A percentile compares a stretch with the other conserved stretches of the same genome.
Conservation (phyloP, 2,888 invertebrate species). For the Aphelenchoides bicaudatus region DNA sequence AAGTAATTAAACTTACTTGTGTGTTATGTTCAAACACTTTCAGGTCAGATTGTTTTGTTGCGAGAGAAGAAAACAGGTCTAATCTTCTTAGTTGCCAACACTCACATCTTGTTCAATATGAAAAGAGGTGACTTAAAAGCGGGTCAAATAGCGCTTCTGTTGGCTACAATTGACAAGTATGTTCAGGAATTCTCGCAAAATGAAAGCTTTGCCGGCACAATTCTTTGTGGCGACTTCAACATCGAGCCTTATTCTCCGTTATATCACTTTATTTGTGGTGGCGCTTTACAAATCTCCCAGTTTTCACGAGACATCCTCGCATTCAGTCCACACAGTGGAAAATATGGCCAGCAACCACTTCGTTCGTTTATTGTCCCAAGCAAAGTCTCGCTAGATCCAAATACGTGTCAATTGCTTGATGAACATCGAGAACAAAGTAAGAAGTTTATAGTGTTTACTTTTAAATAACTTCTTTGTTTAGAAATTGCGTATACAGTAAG, state of each 20-base stretch:
- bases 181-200: conserved; percentile 45
- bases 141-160: conserved; percentile 78
- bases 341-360: too few species aligned
- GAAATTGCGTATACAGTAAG: too few species aligned
- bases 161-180: conserved; percentile 79
- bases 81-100: conserved; percentile 77
- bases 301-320: background rate
- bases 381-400: background rate
- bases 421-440: too few species aligned
- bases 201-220: conserved; percentile 46
- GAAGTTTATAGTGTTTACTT: too few species aligned
- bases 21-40: background rate
- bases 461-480: too few species aligned
- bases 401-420: conserved; percentile 1
- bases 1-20: background rate
- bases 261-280: conserved; percentile 70
- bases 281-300: conserved; percentile 59
- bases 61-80: conserved; percentile 29
- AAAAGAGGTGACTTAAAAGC: conserved; percentile 80
- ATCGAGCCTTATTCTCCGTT: conserved; percentile 73
- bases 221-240: conserved; percentile 91
- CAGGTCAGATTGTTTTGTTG: conserved; percentile 43
- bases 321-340: too few species aligned
- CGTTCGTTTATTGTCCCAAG: background rate
- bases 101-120: conserved; percentile 89